phyloP scores from a whole-genome alignment of 2,113 vertebrate genomes.

The Phyllopteryx taeniolatus region DNA sequence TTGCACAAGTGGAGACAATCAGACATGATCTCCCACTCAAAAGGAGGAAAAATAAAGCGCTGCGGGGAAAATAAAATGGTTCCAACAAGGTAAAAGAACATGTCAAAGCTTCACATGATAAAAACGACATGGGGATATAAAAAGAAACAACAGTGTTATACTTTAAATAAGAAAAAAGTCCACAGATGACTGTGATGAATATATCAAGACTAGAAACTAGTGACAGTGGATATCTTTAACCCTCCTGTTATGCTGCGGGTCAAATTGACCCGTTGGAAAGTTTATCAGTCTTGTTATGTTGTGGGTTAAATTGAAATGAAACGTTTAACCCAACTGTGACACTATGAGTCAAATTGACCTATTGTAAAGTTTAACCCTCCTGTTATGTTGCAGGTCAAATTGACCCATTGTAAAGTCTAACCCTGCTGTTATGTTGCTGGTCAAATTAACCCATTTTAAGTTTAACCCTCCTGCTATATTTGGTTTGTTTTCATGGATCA shows the following conservation, averaged over 20 bases:
- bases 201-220: slow-evolving; percentile 45
- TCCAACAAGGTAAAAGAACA: not conserved
- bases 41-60: slow-evolving; percentile 42
- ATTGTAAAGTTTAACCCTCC: not conserved
- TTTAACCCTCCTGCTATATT: too few relatives aligned
- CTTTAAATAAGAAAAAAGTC: slow-evolving; percentile 48
- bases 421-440: too few relatives aligned
- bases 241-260: not conserved
- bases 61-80: slow-evolving; percentile 48
- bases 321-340: too few relatives aligned
- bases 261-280: not conserved
- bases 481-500: too few relatives aligned
- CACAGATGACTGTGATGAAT: slow-evolving; percentile 44
- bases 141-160: slow-evolving; percentile 50
- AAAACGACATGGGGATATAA: slow-evolving; percentile 47
- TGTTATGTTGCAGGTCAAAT: too few relatives aligned
- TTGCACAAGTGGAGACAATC: slow-evolving; percentile 89
- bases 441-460: too few relatives aligned
- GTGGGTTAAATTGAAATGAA: not conserved
- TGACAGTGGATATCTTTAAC: slow-evolving; percentile 17
- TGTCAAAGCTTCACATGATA: slow-evolving; percentile 44
- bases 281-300: not conserved
- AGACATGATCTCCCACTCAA: slow-evolving; percentile 65
- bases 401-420: too few relatives aligned
- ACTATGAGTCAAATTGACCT: not conserved